A percentile compares a stretch with the other conserved stretches of the same genome.
phyloP scores from a whole-genome alignment of 2,113 vertebrate species.

The Microcebus tavaratra region DNA sequence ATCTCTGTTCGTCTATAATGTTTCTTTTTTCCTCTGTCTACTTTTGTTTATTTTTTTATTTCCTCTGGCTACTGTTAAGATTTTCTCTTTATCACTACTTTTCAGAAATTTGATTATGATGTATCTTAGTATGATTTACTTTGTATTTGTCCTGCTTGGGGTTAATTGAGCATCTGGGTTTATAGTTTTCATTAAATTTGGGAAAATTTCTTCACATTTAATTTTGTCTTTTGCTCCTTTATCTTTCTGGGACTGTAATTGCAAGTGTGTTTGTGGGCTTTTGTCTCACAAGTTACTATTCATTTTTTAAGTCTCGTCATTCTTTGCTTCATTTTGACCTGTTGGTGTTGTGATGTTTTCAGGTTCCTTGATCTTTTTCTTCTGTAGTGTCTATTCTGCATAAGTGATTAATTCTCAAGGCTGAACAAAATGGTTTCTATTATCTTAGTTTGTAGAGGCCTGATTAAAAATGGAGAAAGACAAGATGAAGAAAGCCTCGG shows the following conservation, averaged over 20 bases:
- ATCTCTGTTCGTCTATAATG: background rate
- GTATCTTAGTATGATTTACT: background rate
- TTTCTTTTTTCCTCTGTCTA: background rate
- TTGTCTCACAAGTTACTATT: background rate
- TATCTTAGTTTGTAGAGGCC: slow-evolving; percentile 92
- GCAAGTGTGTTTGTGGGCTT: background rate
- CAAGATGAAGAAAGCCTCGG: slow-evolving; percentile 97
- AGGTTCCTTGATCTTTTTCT: background rate
- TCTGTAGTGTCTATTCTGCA: background rate
- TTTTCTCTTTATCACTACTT: background rate
- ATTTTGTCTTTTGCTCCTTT: background rate
- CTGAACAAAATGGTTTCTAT: background rate
- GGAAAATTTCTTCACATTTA: background rate
- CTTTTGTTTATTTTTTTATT: background rate
- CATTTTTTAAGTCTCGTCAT: background rate
- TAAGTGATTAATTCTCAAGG: slow-evolving; percentile 27
- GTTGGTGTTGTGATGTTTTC: background rate
- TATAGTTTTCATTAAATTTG: slow-evolving; percentile 27
- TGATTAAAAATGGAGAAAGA: slow-evolving; percentile 98
- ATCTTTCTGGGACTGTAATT: background rate
- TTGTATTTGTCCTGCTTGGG: background rate
- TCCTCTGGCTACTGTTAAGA: background rate
- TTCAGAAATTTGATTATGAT: slow-evolving; percentile 38
- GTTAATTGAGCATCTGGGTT: background rate
- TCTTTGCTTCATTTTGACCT: background rate